phyloP scores from a whole-genome alignment of 2,113 vertebrate genomes.

The Todiramphus chloris region DNA sequence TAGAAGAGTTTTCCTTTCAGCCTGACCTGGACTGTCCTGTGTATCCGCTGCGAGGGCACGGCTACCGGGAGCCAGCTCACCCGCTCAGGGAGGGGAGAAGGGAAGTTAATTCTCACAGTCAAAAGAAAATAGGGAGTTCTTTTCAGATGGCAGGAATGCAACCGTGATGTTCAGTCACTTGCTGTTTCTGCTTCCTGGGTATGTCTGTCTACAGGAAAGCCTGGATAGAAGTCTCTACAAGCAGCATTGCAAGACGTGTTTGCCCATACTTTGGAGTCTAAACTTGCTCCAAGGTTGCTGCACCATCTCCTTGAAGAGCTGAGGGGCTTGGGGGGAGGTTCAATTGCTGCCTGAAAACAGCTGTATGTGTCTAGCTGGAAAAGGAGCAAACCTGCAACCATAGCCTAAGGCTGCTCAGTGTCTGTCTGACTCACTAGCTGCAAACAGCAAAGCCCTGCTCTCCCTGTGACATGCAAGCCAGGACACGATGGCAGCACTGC shows the following conservation, averaged over 20 bases:
- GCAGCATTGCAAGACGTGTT: neutral
- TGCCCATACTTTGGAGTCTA: neutral
- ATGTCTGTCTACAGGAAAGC: neutral
- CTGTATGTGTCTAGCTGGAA: neutral
- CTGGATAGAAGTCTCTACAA: neutral
- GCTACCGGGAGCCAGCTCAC: constrained; percentile 4
- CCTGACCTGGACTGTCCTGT: constrained; percentile 37
- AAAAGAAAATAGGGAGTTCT: constrained; percentile 54
- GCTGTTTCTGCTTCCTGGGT: neutral
- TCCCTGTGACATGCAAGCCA: neutral
- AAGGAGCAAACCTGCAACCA: neutral
- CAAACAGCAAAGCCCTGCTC: neutral
- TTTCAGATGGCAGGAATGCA: constrained; percentile 43
- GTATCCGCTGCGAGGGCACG: constrained; percentile 25
- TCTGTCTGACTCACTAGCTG: neutral
- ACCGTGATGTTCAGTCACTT: constrained; percentile 39
- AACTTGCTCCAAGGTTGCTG: accelerated
- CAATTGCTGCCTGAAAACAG: neutral
- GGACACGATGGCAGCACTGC: neutral
- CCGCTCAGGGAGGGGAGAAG: neutral
- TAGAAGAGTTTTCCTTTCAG: constrained; percentile 55
- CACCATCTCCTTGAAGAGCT: neutral
- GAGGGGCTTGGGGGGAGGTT: neutral
- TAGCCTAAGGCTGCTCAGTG: neutral
- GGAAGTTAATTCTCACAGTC: constrained; percentile 38